Percentiles rank a stretch among this genome's conserved stretches.
phyloP scores from a whole-genome alignment of 2,797 vertebrate species.

The Protosalanx chinensis region DNA sequence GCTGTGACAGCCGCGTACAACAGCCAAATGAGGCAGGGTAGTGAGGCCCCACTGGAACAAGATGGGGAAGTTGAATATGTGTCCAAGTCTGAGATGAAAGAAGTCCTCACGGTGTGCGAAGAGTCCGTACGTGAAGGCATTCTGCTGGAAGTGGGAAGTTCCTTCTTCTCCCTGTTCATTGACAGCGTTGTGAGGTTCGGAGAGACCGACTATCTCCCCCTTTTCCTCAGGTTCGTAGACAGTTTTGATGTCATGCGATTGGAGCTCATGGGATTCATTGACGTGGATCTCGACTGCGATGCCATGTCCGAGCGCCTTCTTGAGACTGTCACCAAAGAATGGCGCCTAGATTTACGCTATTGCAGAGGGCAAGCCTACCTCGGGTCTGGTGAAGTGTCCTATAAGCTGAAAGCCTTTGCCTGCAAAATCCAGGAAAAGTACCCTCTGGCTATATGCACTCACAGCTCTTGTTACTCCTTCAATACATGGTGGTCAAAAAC shows the following conservation, averaged over 20 bases:
- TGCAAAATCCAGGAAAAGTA: conserved; percentile 79
- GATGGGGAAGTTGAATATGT: conserved; percentile 76
- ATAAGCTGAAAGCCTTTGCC: conserved; percentile 80
- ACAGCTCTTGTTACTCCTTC: conserved; percentile 79
- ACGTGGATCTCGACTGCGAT: conserved; percentile 70
- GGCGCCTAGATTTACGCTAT: conserved; percentile 74
- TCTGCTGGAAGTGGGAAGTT: conserved; percentile 70
- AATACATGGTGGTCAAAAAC: conserved; percentile 82
- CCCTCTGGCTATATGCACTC: conserved; percentile 80
- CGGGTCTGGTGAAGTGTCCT: conserved; percentile 76
- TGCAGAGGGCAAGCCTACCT: conserved; percentile 80
- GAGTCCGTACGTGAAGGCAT: conserved; percentile 72
- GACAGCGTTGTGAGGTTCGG: conserved; percentile 73
- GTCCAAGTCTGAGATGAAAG: conserved; percentile 81
- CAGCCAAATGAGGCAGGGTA: conserved; percentile 58
- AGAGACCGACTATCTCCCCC: conserved; percentile 69
- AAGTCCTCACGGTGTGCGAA: conserved; percentile 77
- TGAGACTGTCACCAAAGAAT: conserved; percentile 70
- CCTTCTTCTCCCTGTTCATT: conserved; percentile 78
- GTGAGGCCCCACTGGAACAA: conserved; percentile 49
- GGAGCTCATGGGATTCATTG: conserved; percentile 77
- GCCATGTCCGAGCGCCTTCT: conserved; percentile 67
- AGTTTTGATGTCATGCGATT: conserved; percentile 79
- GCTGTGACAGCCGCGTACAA: conserved; percentile 65
- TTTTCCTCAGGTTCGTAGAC: conserved; percentile 79